Evolutionary conservation across 2,797 vertebrate species (phyloP), one percentile per base, ranked within the genome.

Genomic region (Ctenochaetus hawaiiensis): DNA sequence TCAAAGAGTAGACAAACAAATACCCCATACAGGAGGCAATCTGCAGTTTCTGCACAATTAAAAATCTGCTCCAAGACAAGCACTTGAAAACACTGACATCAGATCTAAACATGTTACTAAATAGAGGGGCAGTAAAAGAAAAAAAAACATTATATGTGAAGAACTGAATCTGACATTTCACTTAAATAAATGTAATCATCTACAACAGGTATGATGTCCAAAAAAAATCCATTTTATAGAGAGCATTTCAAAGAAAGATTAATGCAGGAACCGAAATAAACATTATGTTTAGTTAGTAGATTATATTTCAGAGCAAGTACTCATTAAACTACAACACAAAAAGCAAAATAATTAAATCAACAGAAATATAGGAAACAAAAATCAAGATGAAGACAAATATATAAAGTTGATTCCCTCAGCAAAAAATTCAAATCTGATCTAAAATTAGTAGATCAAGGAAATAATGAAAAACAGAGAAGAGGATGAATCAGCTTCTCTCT

Each of bases 41-140:
- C 13, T 22, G 18, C 39, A 47, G 5, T 56, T 44, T 47, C 18
- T 41, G 18, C 10, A 71, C 34, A 23, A 54, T 23, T 13, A 30
- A 14, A 72, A 67, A 41, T 39, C 39, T 41, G 22, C 41, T 67
- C 58, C 41, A 47, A 51, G 6, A 59, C 30, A 17, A 80, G 8
- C 14, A 39, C 8, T 12, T 54, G 39, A 3, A 34, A 17, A 30
- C 3, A 48, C 13, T n/a, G n/a, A 47, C 12, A 52, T n/a, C 41
- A 20, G 4, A 39, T 30, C 8, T 17, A 34, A 59, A 47, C 26
- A 60, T 11, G n/a, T 44, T 2, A 5, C 3, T n/a, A 0, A n/a
- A 34, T 11, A 71, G 45, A 22, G 5, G 6, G 2, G 11, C 16
- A 20, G n/a, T 10, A 4, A 37, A 3, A 30, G 14, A 37, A 63